These are phyloP conservation scores for Trogon surrucura DNA, from an alignment of 2,113 vertebrate genomes.

Conservation along the genomic window DNA sequence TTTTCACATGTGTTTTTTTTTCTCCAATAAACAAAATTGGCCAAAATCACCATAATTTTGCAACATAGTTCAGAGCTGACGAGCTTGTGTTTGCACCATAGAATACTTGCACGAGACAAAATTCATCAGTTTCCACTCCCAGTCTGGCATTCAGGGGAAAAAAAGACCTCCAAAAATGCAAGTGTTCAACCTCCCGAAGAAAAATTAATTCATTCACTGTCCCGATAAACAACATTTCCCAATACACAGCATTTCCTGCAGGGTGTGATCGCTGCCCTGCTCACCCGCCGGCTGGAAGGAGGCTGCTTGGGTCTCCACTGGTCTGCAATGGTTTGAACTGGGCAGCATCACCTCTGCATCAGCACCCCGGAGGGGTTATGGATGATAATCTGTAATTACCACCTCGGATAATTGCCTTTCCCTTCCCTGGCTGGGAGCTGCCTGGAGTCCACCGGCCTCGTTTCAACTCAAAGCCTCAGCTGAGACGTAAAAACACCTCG, in stretches of 20 bases:
- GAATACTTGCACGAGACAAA: not conserved
- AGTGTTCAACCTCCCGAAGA: not conserved
- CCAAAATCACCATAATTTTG: slow-evolving; percentile 29
- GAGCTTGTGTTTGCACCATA: not conserved
- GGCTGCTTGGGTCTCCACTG: not conserved
- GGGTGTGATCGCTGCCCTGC: not conserved
- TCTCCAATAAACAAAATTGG: slow-evolving; percentile 19
- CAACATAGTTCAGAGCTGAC: slow-evolving; percentile 5
- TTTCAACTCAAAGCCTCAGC: not conserved
- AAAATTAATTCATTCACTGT: not conserved
- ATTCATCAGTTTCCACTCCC: not conserved
- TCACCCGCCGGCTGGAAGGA: not conserved
- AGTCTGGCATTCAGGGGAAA: not conserved
- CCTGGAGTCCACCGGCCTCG: fast-evolving
- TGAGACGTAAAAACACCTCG: not conserved
- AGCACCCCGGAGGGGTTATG: too few species aligned
- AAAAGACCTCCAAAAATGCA: not conserved
- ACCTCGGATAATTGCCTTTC: not conserved
- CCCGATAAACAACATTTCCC: not conserved
- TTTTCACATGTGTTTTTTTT: slow-evolving; percentile 1
- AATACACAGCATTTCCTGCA: not conserved
- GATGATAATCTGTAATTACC: not conserved
- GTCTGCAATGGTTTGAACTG: not conserved
- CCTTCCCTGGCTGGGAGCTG: not conserved
- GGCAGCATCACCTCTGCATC: not conserved